phyloP scores from a whole-genome alignment of 2,113 vertebrate genomes.

The Hippoglossus stenolepis region DNA sequence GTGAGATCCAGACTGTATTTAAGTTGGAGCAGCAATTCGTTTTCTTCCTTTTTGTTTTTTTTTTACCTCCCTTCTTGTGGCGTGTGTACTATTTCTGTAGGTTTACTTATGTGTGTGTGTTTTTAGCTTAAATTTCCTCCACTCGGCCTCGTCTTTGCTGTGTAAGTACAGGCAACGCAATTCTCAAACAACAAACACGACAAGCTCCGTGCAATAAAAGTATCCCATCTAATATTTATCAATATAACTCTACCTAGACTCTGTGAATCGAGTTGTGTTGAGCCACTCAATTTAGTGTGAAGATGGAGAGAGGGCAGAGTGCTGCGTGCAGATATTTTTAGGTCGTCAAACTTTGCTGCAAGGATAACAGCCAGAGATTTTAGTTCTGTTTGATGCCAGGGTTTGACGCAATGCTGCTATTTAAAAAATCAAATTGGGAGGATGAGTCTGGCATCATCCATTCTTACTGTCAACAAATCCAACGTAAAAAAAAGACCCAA shows the following conservation, averaged over 20 bases:
- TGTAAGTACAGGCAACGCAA: slow-evolving; percentile 51
- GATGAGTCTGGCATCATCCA: not conserved
- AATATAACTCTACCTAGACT: slow-evolving; percentile 52
- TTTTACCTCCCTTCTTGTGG: not conserved
- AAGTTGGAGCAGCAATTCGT: slow-evolving; percentile 1
- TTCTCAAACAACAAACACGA: slow-evolving; percentile 69
- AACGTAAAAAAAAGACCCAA: not conserved
- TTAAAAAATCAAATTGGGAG: not conserved
- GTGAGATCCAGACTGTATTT: slow-evolving; percentile 62
- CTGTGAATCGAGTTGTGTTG: slow-evolving; percentile 59
- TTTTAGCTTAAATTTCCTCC: slow-evolving; percentile 14
- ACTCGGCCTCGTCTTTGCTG: slow-evolving; percentile 39
- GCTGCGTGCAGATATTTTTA: slow-evolving; percentile 65
- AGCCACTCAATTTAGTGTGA: slow-evolving; percentile 70
- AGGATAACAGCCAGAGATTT: slow-evolving; percentile 13
- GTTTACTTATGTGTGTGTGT: slow-evolving; percentile 10
- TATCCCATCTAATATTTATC: slow-evolving; percentile 83
- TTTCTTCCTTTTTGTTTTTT: not conserved
- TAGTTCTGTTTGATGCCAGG: not conserved
- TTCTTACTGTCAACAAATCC: not conserved
- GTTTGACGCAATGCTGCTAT: not conserved
- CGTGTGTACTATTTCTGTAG: slow-evolving; percentile 9
- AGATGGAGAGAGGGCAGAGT: slow-evolving; percentile 47
- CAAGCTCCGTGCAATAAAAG: slow-evolving; percentile 77
- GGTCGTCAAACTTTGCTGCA: slow-evolving; percentile 27